phyloP scores from a whole-genome alignment of 2,797 vertebrate genomes.

The Dryobates pubescens region DNA sequence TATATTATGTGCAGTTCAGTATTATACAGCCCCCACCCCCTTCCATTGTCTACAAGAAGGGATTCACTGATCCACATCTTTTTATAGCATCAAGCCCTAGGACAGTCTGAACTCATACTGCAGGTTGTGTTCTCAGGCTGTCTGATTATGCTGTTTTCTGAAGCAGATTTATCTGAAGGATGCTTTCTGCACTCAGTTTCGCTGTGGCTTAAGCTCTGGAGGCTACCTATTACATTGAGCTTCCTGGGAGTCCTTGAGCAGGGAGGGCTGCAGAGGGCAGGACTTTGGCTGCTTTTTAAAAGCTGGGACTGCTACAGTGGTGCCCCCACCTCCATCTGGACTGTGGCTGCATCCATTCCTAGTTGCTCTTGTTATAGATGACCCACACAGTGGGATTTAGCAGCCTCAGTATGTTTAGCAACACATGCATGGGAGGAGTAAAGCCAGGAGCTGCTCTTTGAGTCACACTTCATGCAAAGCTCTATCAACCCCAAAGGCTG shows the following conservation, averaged over 20 bases:
- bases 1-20: neutral
- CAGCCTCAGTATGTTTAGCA: neutral
- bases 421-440: neutral
- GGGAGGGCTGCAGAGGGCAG: neutral
- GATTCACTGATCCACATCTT: neutral
- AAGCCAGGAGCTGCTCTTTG: neutral
- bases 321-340: neutral
- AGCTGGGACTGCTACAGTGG: neutral
- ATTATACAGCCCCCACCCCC: neutral
- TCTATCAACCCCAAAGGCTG: neutral
- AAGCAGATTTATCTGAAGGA: neutral
- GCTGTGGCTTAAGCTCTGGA: neutral
- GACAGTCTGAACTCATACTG: neutral
- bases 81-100: neutral
- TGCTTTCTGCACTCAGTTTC: neutral
- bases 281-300: neutral
- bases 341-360: neutral
- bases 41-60: neutral
- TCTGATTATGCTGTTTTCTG: slow-evolving; percentile 38
- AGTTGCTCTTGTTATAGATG: neutral
- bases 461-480: neutral
- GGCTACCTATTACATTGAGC: neutral
- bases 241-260: neutral
- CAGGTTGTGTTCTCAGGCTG: slow-evolving; percentile 27
- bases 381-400: neutral